phyloP scores from a whole-genome alignment of 2,888 invertebrate genomes.

The Lottia gigantea region DNA sequence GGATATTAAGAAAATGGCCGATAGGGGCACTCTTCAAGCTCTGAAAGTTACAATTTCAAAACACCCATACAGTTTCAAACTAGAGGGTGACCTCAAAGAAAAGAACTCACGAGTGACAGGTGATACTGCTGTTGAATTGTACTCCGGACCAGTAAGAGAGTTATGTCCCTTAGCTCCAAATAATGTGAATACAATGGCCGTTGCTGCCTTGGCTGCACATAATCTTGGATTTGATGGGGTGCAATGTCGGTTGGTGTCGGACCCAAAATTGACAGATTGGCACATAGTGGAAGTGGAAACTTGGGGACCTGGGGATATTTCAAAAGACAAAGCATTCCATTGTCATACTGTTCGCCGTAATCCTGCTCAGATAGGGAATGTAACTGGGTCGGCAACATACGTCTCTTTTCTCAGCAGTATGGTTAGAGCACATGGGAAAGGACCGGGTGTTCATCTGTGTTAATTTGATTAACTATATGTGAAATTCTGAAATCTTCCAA shows the following conservation, averaged over 20 bases:
- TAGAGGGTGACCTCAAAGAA: constrained; percentile 68
- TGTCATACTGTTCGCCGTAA: constrained; percentile 69
- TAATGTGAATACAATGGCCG: constrained; percentile 75
- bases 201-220: constrained; percentile 71
- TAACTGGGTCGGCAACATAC: constrained; percentile 72
- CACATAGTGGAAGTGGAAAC: constrained; percentile 72
- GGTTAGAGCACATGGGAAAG: constrained; percentile 57
- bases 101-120: constrained; percentile 63
- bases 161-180: constrained; percentile 73
- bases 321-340: constrained; percentile 56
- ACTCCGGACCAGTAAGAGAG: constrained; percentile 71
- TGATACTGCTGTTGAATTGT: constrained; percentile 65
- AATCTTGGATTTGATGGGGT: constrained; percentile 72
- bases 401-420: constrained; percentile 71
- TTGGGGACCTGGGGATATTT: constrained; percentile 63
- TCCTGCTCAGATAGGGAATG: constrained; percentile 71
- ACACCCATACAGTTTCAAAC: constrained; percentile 71
- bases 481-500: no score
- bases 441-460: constrained; percentile 59
- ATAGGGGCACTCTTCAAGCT: constrained; percentile 68
- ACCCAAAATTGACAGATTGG: constrained; percentile 71
- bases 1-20: constrained; percentile 72
- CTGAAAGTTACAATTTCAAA: constrained; percentile 72
- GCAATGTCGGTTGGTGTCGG: constrained; percentile 70
- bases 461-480: constrained; percentile 26